These are phyloP conservation scores for Murina feae DNA, from an alignment of 2,113 vertebrate genomes.

Conservation along the genomic window DNA sequence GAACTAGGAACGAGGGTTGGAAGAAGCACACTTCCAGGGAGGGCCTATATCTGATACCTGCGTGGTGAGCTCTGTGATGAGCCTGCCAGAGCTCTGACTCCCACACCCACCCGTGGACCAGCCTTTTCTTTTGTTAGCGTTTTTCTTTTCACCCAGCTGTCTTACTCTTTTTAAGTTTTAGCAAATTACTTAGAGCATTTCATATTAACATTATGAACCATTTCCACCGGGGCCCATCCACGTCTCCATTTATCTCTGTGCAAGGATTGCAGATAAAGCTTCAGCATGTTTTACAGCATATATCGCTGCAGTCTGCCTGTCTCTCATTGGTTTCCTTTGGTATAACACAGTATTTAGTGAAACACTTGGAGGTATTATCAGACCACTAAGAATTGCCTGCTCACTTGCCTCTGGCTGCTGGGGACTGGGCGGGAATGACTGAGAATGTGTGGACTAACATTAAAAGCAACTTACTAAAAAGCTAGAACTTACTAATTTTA, in stretches of 20 bases:
- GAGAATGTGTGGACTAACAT: background rate
- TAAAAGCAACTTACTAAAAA: constrained; percentile 13
- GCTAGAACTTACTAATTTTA: background rate
- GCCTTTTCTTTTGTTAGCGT: background rate
- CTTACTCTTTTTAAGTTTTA: background rate
- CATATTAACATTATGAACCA: background rate
- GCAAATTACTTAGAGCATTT: background rate
- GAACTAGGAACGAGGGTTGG: background rate
- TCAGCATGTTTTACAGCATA: background rate
- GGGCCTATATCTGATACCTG: background rate
- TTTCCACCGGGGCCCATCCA: background rate
- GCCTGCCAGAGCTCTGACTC: background rate
- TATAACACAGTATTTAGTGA: background rate
- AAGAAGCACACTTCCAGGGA: background rate
- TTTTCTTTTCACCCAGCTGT: background rate
- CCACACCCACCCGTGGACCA: background rate
- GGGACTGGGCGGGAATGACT: background rate
- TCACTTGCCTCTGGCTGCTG: background rate
- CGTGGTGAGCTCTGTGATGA: background rate
- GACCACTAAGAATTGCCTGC: background rate
- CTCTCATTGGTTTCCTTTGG: background rate
- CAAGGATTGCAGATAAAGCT: constrained; percentile 13
- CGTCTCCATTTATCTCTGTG: constrained; percentile 2
- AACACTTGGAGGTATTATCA: background rate
- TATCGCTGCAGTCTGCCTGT: background rate